Evolutionary conservation across 2,113 vertebrate species (phyloP).

Genomic region (Rhabdomys dilectus): DNA sequence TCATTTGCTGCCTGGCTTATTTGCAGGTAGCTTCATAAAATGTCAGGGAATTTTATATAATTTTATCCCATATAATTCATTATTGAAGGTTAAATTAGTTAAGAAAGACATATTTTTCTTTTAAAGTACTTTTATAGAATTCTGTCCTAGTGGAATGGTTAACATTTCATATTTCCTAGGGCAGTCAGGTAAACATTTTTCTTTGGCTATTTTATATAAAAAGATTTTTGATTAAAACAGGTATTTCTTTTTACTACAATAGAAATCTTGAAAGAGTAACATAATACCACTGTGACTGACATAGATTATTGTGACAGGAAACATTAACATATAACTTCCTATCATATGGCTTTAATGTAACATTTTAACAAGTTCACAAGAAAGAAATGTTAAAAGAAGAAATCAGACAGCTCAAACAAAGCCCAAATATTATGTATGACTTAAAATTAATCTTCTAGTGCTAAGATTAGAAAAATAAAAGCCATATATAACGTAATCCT

Average conservation of each 20-base stretch:
- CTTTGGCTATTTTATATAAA: not conserved
- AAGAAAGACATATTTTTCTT: constrained; percentile 68
- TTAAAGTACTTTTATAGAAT: constrained; percentile 68
- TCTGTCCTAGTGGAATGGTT: constrained; percentile 64
- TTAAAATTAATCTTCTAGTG: constrained; percentile 32
- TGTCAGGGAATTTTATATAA: constrained; percentile 72
- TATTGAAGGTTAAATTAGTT: constrained; percentile 80
- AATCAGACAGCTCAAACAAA: not conserved
- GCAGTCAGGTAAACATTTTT: constrained; percentile 29
- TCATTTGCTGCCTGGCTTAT: constrained; percentile 74
- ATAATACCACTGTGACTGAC: constrained; percentile 43
- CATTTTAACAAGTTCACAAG: constrained; percentile 57
- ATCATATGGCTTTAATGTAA: constrained; percentile 56
- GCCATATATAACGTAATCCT: not conserved
- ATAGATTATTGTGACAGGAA: constrained; percentile 33
- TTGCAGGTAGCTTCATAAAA: constrained; percentile 78
- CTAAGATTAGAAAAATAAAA: constrained; percentile 59
- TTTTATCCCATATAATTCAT: constrained; percentile 73
- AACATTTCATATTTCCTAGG: constrained; percentile 57
- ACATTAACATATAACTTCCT: constrained; percentile 20
- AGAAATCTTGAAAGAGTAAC: constrained; percentile 59
- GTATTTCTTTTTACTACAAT: not conserved
- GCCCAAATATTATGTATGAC: not conserved
- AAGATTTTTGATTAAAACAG: constrained; percentile 53
- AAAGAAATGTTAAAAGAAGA: constrained; percentile 10